phyloP scores from a whole-genome alignment of 2,113 vertebrate species.

The Monarcha castaneiventris region DNA sequence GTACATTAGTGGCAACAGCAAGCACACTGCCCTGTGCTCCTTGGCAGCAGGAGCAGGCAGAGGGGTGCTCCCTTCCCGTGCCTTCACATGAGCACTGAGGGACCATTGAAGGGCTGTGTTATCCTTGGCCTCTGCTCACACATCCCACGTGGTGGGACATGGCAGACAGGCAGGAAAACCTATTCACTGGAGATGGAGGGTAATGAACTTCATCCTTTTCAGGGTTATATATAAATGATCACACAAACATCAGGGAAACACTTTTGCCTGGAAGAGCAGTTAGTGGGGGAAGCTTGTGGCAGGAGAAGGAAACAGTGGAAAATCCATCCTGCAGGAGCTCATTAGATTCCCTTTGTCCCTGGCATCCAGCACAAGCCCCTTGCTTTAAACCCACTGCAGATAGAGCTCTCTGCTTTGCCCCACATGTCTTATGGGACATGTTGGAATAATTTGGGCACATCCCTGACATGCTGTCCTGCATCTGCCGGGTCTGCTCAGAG shows the following conservation, averaged over 20 bases:
- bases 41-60: neutral
- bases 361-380: neutral
- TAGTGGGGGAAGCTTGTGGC: neutral
- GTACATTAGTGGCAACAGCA: neutral
- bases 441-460: neutral
- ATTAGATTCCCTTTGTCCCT: neutral
- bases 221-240: neutral
- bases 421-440: neutral
- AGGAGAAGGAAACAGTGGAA: neutral
- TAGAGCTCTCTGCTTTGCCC: neutral
- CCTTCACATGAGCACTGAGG: neutral
- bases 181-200: neutral
- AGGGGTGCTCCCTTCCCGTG: neutral
- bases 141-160: neutral
- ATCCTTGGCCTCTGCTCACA: slow-evolving; percentile 51
- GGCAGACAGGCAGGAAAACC: slow-evolving; percentile 36
- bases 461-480: neutral
- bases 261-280: neutral
- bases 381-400: neutral
- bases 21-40: neutral
- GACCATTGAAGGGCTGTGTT: slow-evolving; percentile 48
- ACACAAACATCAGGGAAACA: neutral
- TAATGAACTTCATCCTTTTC: neutral
- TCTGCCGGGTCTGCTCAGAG: rapidly evolving
- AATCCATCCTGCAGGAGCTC: neutral